Evolutionary conservation across 1,140 invertebrate genomes (phyloP), one percentile per base, ranked within the genome.

Genomic region (Drosophila orosa): DNA sequence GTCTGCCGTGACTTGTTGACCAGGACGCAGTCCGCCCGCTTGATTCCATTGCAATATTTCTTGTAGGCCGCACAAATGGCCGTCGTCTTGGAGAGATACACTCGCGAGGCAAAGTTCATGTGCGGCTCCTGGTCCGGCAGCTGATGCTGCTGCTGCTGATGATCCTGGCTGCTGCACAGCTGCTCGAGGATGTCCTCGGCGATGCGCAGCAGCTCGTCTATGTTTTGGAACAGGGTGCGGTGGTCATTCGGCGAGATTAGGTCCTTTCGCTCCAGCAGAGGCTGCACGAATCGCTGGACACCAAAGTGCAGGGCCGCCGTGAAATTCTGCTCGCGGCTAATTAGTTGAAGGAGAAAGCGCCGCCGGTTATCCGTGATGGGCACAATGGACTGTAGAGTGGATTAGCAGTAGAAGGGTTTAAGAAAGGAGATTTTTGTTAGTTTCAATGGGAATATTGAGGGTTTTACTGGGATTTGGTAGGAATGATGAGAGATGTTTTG

Each of bases 121-220:
- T 95, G 94, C 48, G 94, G 93, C 89, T 95, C 95, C 35, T 94
- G 95, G 31, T 97, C 96, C 60, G 74, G 74, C 3, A 95, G 95
- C 27, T 94, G 95, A 40, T 83, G 83, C 13, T 85, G 77, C 6
- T 86, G 66, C 96, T 94, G 74, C 94, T 94, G 58, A 95, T 97
- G 95, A 42, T 86, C 82, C 13, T 87, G 80, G 67, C 96, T 94
- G 74, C 95, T 94, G 57, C 96, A 93, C 44, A 96, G 92, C 89
- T 95, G 94, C 78, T 97, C 96, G 27, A 96, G 91, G 24, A 97
- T 95, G 71, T 97, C 96, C 91, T 97, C 96, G 2, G 96, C 96
- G 60, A 96, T 93, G 82, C 95, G 94, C 54, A 96, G 92, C 42
- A 97, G 93, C 92, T 97, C 96, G 91, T 97, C 96, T 58, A 95